A percentile compares a stretch with the other conserved stretches of the same genome.
These are phyloP conservation scores for Cichlasoma orientale DNA, from an alignment of 2,797 vertebrate genomes.

Conservation along the genomic window DNA sequence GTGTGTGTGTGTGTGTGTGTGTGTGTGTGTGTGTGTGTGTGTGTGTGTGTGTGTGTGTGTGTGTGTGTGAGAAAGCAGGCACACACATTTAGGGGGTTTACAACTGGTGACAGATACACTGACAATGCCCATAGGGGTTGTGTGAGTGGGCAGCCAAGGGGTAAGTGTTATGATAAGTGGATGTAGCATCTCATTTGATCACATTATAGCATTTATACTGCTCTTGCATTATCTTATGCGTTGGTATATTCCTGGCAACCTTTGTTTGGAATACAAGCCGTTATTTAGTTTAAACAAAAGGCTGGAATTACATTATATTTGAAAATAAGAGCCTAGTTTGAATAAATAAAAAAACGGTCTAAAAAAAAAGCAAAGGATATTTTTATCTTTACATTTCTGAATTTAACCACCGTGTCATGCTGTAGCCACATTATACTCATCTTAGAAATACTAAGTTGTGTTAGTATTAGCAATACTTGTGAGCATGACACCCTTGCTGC, in stretches of 20 bases:
- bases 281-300: not conserved
- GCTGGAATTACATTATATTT: not conserved
- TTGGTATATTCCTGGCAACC: not conserved
- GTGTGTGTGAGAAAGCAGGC: constrained; percentile 31
- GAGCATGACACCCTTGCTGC: not conserved
- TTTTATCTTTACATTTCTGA: not conserved
- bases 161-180: constrained; percentile 54
- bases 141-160: constrained; percentile 58
- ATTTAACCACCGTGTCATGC: not conserved
- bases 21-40: constrained; percentile 7
- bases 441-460: not conserved
- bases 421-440: not conserved
- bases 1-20: constrained; percentile 47
- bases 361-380: not conserved
- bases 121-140: constrained; percentile 57
- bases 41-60: not conserved
- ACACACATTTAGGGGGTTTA: constrained; percentile 47
- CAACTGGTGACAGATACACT: constrained; percentile 68
- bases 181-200: constrained; percentile 64
- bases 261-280: not conserved
- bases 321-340: constrained; percentile 3
- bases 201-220: constrained; percentile 38
- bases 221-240: constrained; percentile 26
- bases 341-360: not conserved
- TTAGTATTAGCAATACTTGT: not conserved